Base-by-base conservation (phyloP, 2,888 invertebrate species). In the Caenorhabditis auriculariae region DNA sequence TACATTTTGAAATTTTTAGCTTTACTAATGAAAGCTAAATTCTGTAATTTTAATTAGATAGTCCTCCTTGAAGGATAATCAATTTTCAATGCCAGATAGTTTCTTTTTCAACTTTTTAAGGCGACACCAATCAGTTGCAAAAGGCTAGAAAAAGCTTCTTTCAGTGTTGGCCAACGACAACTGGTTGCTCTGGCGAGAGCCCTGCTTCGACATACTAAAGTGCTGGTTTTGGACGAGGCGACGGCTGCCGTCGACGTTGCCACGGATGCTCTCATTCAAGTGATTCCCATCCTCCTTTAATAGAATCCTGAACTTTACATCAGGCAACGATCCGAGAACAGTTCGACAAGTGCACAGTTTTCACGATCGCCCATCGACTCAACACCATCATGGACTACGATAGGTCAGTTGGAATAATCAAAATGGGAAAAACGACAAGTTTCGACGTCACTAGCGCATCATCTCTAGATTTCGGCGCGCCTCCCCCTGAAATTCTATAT, bases 331-430 rank as follows among this genome's bases (percentile, higher is more conserved):
- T 77, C 37, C 23, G 87, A 87, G 32, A 90, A 90, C 83, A 93
- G 91, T 83, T 87, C 87, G 65, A 87, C 89, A 63, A 91, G 91
- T 93, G 82, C 24, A 77, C 75, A 12, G 73, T 77, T 1, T 65
- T 77, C 57, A 77, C 77, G 3, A 77, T 77, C 48, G 93, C 93
- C 27, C 93, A 93, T 85, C 87, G 93, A 19, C 84, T 90, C 54
- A 87, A 88, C 59, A 91, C 91, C 27, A 87, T 91, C 69, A 86
- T 91, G 82, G 88, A 89, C 82, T 89, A 89, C 83, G 88, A 91
- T 83, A 45, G 68, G 65, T 63, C 28, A 47, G 42, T 48, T 21
- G 5, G n/a, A 35, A n/a, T n/a, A 15, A 9, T 35, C 12, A 35
- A 35, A 35, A 9, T 12, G 9, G 43, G 26, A 4, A 9, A 43